Evolutionary conservation across 2,888 invertebrate species (phyloP), one percentile per base, ranked within the genome.

Genomic region (Cetonia aurata): DNA sequence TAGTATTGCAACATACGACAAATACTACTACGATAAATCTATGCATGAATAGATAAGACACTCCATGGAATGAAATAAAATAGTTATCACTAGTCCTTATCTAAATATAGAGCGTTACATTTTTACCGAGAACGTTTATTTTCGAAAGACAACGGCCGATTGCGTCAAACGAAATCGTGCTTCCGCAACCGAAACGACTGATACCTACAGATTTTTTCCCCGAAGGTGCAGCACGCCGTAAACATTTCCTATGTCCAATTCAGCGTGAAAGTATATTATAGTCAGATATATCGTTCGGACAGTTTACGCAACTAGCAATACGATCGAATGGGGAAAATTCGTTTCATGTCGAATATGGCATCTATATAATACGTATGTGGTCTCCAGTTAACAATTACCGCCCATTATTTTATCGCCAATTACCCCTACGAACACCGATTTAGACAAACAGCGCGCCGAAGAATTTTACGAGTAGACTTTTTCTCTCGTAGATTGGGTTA

Each of bases 291-390:
- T 33, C 50, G 50, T 65, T 46, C 17, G n/a, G 12, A 50, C 15
- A 37, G 50, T 65, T 65, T 65, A 65, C 62, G 62, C 41, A 65
- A 65, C n/a, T 17, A 50, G 50, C 62, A 50, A 50, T 65, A 65
- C 37, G 50, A 52, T 15, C 19, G 17, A 19, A 37, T 15, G 15
- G 37, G 8, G 4, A 33, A 33, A 15, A 65, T 37, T 52, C 48
- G 41, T 65, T 65, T 52, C 50, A 52, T 33, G 10, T 10, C 25
- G 33, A 25, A 48, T 48, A 65, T 46, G 17, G 37, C 25, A 25
- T 4, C 25, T 50, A 52, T 50, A 62, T 37, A 37, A 37, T 37
- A 37, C 37, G 37, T 37, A 37, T 37, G 37, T 37, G 37, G 41
- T 57, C 15, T 41, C 15, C 13, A 41, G 41, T 57, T 41, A 44